Evolutionary conservation across 2,888 invertebrate genomes (phyloP).

Genomic region (Chrysomela aeneicollis): DNA sequence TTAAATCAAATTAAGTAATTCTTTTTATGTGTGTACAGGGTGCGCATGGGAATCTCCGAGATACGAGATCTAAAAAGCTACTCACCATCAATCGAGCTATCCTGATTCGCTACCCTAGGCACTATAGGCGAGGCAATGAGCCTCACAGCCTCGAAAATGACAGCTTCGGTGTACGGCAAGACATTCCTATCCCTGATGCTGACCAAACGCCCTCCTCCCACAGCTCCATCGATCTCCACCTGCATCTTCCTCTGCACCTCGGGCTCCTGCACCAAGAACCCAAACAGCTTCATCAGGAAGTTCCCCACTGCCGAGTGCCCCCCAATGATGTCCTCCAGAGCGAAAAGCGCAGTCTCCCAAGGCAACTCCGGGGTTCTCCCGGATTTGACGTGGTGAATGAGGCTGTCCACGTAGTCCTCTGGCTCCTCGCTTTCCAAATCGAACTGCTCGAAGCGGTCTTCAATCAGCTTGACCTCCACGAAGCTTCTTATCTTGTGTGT

Average conservation of each 20-base stretch:
- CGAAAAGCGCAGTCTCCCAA: constrained; percentile 65
- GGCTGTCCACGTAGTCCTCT: constrained; percentile 67
- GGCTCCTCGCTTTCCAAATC: constrained; percentile 52
- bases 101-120: constrained; percentile 71
- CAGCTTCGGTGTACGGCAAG: constrained; percentile 70
- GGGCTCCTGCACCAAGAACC: constrained; percentile 64
- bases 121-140: constrained; percentile 73
- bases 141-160: constrained; percentile 69
- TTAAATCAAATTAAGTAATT: too few relatives aligned
- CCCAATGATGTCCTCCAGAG: constrained; percentile 62
- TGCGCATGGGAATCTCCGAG: too few relatives aligned
- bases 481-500: constrained; percentile 66
- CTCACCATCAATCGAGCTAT: constrained; percentile 70
- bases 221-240: constrained; percentile 63
- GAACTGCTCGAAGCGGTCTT: constrained; percentile 58
- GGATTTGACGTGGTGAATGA: constrained; percentile 65
- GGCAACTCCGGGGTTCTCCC: constrained; percentile 59
- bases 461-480: constrained; percentile 64
- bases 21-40: too few relatives aligned
- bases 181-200: constrained; percentile 59
- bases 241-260: constrained; percentile 66
- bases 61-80: constrained; percentile 43
- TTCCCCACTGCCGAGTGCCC: constrained; percentile 74
- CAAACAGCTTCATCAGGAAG: constrained; percentile 68
- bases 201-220: constrained; percentile 50